Evolutionary conservation across 2,888 invertebrate genomes (phyloP), one percentile per base, ranked within the genome.

Genomic region (Mantis religiosa): DNA sequence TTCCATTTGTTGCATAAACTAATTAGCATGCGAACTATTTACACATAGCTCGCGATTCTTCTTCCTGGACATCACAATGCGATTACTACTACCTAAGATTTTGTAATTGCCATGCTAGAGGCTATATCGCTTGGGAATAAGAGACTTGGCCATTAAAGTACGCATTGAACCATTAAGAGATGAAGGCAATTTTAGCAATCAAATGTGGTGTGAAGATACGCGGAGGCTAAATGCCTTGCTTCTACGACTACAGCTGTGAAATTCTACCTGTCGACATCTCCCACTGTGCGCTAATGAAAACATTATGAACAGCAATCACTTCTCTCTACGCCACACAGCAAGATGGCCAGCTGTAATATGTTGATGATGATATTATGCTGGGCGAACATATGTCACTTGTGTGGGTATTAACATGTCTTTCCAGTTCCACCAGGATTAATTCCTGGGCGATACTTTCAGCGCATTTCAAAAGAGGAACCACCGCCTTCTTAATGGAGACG

Each of bases 401-500:
- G 86, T 86, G 86, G 86, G 30, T 71, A 86, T 81, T 86, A 28
- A 85, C 47, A 85, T 28, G 86, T 20, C 71, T 71, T 71, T 71
- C 54, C 54, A 71, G 54, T 71, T 71, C 54, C 54, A 71, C 30
- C 82, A 30, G 28, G 28, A 81, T 82, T 81, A 87, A 27, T 54
- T 87, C 81, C 27, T 87, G 82, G 87, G 87, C 82, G 82, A 87
- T 87, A 82, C 82, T 87, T 87, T 41, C 81, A 87, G n/a, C 25
- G 47, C 86, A 81, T 81, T 54, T 87, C 12, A 28, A 82, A 34
- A 82, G 54, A 12, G 25, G 82, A 87, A 34, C 82, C 34, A 34
- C 30, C 87, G 41, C 82, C 87, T 82, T 87, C 87, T 34, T 87
- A 87, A 87, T 34, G 28, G 87, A 87, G 87, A 87, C 41, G 81